phyloP scores from a whole-genome alignment of 1,140 invertebrate species.

The Bombus polaris region DNA sequence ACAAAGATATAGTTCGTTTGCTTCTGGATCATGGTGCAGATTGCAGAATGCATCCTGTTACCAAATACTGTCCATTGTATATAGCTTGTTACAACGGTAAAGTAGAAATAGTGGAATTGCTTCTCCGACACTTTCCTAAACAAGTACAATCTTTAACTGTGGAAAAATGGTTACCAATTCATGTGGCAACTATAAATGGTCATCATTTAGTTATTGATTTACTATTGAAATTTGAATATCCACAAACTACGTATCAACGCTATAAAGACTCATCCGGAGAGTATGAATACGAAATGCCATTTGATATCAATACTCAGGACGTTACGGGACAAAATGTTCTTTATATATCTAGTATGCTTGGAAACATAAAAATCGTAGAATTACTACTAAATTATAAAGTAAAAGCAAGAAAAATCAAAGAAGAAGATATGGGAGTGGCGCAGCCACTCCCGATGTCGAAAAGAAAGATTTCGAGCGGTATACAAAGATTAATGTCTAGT shows the following conservation, averaged over 20 bases:
- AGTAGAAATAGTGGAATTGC: constrained; percentile 90
- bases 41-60: constrained; percentile 93
- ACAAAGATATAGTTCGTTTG: constrained; percentile 90
- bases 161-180: constrained; percentile 95
- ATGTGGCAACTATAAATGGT: constrained; percentile 95
- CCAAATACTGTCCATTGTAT: constrained; percentile 96
- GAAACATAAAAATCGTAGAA: constrained; percentile 92
- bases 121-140: constrained; percentile 89
- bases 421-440: constrained; percentile 74
- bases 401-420: constrained; percentile 85
- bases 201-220: constrained; percentile 90
- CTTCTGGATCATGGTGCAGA: constrained; percentile 93
- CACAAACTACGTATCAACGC: constrained; percentile 84
- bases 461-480: constrained; percentile 91
- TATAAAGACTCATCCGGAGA: constrained; percentile 87
- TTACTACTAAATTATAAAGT: constrained; percentile 90
- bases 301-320: constrained; percentile 95
- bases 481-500: constrained; percentile 93
- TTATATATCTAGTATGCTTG: constrained; percentile 93
- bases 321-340: constrained; percentile 94
- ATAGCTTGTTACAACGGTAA: constrained; percentile 94
- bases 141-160: constrained; percentile 91
- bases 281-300: constrained; percentile 93
- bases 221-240: constrained; percentile 93
- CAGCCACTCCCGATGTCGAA: constrained; percentile 84